Evolutionary conservation across 2,113 vertebrate genomes (phyloP), one percentile per base, ranked within the genome.

Genomic region (Neodon shergylaensis): DNA sequence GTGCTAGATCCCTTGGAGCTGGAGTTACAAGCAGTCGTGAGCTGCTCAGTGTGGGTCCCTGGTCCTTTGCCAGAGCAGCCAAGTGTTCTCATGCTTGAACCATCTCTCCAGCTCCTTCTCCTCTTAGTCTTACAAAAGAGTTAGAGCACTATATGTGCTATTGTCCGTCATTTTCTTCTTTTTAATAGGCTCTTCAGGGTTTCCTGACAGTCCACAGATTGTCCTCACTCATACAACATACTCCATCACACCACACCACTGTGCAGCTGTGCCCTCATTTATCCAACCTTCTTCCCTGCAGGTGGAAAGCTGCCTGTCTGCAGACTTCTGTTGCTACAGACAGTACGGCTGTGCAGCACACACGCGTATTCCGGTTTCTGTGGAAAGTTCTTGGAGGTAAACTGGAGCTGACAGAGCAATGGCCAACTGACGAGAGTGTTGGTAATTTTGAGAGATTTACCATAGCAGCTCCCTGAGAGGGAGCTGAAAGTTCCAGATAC

Each of bases 401-500:
- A 28, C 28, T n/a, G 14, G 26, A 7, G 47, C 52, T 74, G 22
- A 1, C 5, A n/a, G 58, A 17, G 21, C 7, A 21, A 28, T 22
- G 24, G 49, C 42, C 6, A 2, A 10, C 26, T 65, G 28, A 24
- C 1, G 11, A 16, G 36, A 26, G 26, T 19, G 9, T 12, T 8
- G 22, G 65, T 36, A 3, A 28, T 49, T 70, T 9, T 36, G 73
- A 28, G 76, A 12, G 58, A 3, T 44, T 44, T n/a, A 17, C n/a
- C 44, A 1, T 0, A 36, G 63, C 1, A 0, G 44, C 63, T 52
- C 58, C 39, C 5, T 9, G 1, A 16, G 68, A 73, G 26, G 44
- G 17, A 26, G 54, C 58, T 90, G 73, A 28, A 52, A 7, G n/a
- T 31, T 36, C 77, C 22, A 79, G 47, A 58, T 42, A 66, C 65